Conservation (phyloP, 2,113 vertebrate species). For the Acrocephalus kingi region DNA sequence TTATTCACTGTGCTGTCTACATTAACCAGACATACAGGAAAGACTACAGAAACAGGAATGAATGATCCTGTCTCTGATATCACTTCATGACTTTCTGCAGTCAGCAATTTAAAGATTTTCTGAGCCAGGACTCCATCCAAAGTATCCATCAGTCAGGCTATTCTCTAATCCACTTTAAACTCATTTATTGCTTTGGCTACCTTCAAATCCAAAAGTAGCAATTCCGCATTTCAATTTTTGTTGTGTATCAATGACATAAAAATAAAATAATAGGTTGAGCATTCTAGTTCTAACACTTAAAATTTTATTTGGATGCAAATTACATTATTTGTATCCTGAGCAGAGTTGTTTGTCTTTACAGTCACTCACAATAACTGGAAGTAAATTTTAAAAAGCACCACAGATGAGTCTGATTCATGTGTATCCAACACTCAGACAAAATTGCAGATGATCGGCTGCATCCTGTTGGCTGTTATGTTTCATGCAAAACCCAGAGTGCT, state of each 20-base stretch:
- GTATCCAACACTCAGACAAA: slow-evolving; percentile 13
- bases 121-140: not conserved
- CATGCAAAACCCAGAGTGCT: not conserved
- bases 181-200: not conserved
- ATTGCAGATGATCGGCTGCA: not conserved
- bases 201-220: not conserved
- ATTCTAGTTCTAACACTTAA: slow-evolving; percentile 1
- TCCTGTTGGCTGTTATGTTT: slow-evolving; percentile 18
- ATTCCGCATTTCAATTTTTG: not conserved
- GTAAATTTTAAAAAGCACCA: not conserved
- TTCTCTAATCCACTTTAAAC: slow-evolving; percentile 5
- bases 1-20: not conserved
- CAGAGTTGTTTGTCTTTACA: not conserved
- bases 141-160: not conserved
- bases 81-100: not conserved
- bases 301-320: slow-evolving; percentile 43
- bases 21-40: not conserved
- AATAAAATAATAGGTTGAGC: not conserved
- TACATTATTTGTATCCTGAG: slow-evolving; percentile 31
- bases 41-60: not conserved
- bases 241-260: not conserved
- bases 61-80: not conserved
- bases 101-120: not conserved
- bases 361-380: not conserved
- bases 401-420: slow-evolving; percentile 6